These are phyloP conservation scores for Pterois miles DNA, from an alignment of 2,797 vertebrate genomes.

Conservation along the genomic window DNA sequence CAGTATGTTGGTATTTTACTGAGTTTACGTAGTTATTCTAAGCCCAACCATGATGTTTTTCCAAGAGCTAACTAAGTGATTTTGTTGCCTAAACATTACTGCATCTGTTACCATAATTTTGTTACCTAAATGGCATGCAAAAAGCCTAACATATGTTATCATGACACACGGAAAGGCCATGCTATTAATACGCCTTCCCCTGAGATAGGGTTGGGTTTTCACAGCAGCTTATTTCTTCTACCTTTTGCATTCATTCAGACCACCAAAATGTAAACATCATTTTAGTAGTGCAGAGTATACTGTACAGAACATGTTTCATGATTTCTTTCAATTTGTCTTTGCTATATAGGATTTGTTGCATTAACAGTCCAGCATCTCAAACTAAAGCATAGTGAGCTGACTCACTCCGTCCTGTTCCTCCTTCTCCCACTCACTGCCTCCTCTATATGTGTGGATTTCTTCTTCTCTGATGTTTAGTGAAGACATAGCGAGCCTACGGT, in stretches of 20 bases:
- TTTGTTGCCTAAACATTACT: too few relatives aligned
- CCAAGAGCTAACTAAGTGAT: too few relatives aligned
- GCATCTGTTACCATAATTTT: too few relatives aligned
- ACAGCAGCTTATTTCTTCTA: neutral
- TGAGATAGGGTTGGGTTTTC: neutral
- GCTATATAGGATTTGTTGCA: constrained; percentile 3
- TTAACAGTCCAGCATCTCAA: constrained; percentile 4
- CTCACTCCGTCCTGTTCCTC: constrained; percentile 35
- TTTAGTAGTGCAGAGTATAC: neutral
- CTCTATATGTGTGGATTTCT: constrained; percentile 27
- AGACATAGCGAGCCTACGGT: neutral
- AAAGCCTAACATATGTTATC: too few relatives aligned
- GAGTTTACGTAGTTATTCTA: too few relatives aligned
- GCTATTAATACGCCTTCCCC: too few relatives aligned
- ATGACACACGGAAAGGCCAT: accelerated
- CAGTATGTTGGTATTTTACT: accelerated
- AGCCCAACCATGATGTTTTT: too few relatives aligned
- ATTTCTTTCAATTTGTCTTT: constrained; percentile 12
- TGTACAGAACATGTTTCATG: neutral
- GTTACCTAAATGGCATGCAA: too few relatives aligned
- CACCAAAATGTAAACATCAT: neutral
- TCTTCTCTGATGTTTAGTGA: constrained; percentile 11
- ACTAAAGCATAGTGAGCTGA: constrained; percentile 36
- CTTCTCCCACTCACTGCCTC: constrained; percentile 58
- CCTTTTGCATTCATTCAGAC: neutral